phyloP scores from a whole-genome alignment of 2,888 invertebrate genomes.

The Spisula subtruncata region DNA sequence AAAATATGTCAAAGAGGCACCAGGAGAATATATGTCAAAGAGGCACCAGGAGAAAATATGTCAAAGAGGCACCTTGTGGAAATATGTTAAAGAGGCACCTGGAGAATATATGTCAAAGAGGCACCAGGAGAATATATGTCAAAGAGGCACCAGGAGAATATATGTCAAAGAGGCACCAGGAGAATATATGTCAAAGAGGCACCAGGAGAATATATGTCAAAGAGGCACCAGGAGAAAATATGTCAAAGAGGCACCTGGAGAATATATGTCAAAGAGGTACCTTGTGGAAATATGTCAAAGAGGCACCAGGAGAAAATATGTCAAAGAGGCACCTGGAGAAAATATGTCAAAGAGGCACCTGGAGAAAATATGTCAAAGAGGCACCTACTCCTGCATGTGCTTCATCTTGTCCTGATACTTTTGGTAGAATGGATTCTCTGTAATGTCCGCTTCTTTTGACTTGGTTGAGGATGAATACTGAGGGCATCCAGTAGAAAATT shows the following conservation, averaged over 20 bases:
- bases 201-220: no score
- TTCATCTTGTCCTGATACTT: slow-evolving; percentile 84
- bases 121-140: no score
- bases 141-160: no score
- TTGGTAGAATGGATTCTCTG: slow-evolving; percentile 84
- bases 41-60: no score
- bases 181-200: no score
- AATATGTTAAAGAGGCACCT: not conserved
- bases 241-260: not conserved
- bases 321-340: not conserved
- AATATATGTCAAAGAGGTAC: not conserved
- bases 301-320: no score
- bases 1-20: not conserved
- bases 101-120: no score
- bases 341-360: not conserved
- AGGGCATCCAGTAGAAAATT: not conserved
- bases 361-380: not conserved
- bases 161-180: no score
- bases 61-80: not conserved
- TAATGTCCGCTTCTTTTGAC: slow-evolving; percentile 63
- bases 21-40: no score
- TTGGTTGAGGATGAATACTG: slow-evolving; percentile 42
- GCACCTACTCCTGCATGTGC: slow-evolving; percentile 73
- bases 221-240: no score
- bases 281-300: no score